These are phyloP conservation scores for Bufotes viridis DNA, from an alignment of 2,797 vertebrate genomes.

Conservation along the genomic window DNA sequence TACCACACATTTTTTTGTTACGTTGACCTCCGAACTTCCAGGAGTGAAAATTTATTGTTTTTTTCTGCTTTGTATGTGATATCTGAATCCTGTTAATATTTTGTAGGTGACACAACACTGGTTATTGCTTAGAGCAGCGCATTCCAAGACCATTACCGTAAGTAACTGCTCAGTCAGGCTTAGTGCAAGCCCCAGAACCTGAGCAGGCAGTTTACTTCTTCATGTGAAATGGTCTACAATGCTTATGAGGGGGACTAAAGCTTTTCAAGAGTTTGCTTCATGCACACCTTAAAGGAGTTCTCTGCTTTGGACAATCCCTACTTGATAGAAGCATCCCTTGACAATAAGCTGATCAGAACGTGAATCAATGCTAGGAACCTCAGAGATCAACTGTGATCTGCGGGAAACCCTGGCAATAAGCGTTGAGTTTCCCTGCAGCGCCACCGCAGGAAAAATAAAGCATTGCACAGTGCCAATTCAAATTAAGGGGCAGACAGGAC, in stretches of 20 bases:
- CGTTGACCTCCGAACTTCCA: constrained; percentile 43
- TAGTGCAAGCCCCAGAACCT: neutral
- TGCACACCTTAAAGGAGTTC: neutral
- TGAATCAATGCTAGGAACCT: neutral
- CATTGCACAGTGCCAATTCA: no score
- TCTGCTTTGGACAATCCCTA: neutral
- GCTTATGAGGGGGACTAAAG: neutral
- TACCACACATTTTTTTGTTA: constrained; percentile 42
- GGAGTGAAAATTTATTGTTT: constrained; percentile 13
- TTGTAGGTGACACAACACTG: constrained; percentile 38
- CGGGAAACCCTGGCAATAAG: no score
- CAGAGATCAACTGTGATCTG: neutral
- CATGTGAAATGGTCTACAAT: neutral
- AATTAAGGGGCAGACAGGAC: no score
- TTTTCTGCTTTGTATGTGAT: constrained; percentile 41
- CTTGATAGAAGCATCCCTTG: neutral
- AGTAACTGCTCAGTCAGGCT: constrained; percentile 15
- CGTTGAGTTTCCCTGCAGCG: no score
- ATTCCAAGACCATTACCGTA: constrained; percentile 14
- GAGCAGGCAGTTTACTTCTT: neutral
- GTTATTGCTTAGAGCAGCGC: constrained; percentile 25
- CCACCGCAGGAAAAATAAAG: no score
- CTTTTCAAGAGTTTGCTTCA: neutral
- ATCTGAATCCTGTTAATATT: constrained; percentile 44
- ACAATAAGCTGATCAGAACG: neutral